Evolutionary conservation across 2,113 vertebrate genomes (phyloP), one percentile per base, ranked within the genome.

Genomic region (Cairina moschata): DNA sequence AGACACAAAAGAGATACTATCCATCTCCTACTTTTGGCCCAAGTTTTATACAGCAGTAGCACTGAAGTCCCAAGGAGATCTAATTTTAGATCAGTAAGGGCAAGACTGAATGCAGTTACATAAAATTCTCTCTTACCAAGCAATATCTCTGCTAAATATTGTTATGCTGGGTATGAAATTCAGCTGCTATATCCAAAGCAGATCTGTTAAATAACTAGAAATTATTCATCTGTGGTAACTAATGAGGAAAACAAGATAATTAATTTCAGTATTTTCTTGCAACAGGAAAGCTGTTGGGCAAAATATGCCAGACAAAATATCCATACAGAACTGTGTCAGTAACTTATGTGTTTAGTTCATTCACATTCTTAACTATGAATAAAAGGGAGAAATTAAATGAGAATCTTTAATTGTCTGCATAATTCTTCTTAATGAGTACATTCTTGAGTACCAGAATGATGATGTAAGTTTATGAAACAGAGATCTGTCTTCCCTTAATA

Each of bases 371-470:
- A 92, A 59, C 54, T 58, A 93, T 81, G 88, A 93, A 91, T 80
- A 66, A 90, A 85, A 91, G 72, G 42, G 54, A 93, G 66, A 91
- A 92, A 81, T 76, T 62, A 86, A 90, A 93, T 91, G 25, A 90
- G 38, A 94, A 26, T 82, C 29, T 78, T 69, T 72, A 91, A 91
- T 88, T 91, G 65, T 83, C 91, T 91, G 60, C 65, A 81, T 96
- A 93, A 65, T 94, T 97, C 81, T 95, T 71, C 48, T 92, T 97
- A 91, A 94, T 95, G 59, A 34, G 25, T 90, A 87, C 56, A 83
- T 91, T 82, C 66, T 81, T 56, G 55, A 90, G 44, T 42, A 38
- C 50, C 52, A 40, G 78, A 87, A 65, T 0, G 2, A 79, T 82
- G 63, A n/a, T 78, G 22, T n/a, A 75, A 32, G 71, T 93, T 91